A percentile compares a stretch with the other conserved stretches of the same genome.
phyloP scores from a whole-genome alignment of 2,888 invertebrate genomes.

The Opisthograptis luteolata region DNA sequence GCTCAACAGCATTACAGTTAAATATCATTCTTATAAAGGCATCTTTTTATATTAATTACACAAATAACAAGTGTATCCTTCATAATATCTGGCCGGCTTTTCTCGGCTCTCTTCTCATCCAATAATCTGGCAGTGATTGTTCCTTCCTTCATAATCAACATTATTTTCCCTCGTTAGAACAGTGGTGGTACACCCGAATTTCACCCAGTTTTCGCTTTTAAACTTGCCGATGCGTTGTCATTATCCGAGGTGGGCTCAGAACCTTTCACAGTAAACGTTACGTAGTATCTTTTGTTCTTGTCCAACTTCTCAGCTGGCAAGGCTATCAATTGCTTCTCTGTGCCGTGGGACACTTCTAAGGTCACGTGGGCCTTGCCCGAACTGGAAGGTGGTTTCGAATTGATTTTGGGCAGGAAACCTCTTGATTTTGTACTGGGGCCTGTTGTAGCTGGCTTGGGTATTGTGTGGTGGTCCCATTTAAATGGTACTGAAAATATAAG shows the following conservation, averaged over 20 bases:
- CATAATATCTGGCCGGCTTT: constrained; percentile 49
- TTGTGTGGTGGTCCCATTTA: constrained; percentile 90
- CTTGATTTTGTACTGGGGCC: constrained; percentile 72
- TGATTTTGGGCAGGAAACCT: constrained; percentile 89
- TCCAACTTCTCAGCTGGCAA: constrained; percentile 94
- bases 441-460: constrained; percentile 88
- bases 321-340: constrained; percentile 93
- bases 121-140: constrained; percentile 50
- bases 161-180: constrained; percentile 38
- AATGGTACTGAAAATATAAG: constrained; percentile 86
- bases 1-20: constrained; percentile 40
- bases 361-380: constrained; percentile 85
- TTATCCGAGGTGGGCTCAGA: constrained; percentile 84
- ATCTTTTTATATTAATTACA: constrained; percentile 43
- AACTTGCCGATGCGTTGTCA: constrained; percentile 72
- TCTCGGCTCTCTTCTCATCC: constrained; percentile 51
- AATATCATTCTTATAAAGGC: background rate
- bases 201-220: constrained; percentile 64
- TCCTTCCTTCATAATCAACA: constrained; percentile 4
- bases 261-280: constrained; percentile 95
- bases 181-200: no score
- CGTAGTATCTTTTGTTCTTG: constrained; percentile 95
- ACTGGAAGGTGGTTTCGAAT: constrained; percentile 67
- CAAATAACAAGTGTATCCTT: constrained; percentile 51
- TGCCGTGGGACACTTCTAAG: constrained; percentile 93